Percentiles rank a stretch among this genome's conserved stretches.
Evolutionary conservation across 2,113 vertebrate genomes (phyloP).

Genomic region (Columbina picui): DNA sequence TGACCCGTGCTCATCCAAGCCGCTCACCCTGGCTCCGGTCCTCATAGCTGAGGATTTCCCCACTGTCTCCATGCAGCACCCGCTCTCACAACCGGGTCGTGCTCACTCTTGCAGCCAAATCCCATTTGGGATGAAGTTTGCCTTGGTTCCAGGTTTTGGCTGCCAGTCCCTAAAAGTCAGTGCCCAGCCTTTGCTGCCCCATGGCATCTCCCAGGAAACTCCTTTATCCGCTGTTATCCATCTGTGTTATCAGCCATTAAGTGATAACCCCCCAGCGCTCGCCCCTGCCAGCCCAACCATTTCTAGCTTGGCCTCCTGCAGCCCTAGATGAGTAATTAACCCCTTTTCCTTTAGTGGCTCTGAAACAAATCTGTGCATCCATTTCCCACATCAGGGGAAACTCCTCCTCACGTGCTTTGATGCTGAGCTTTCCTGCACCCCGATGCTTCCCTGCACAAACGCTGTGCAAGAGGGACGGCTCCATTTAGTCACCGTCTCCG

Average conservation of each 20-base stretch:
- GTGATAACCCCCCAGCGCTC: neutral
- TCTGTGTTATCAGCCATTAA: fast-evolving
- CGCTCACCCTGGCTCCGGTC: neutral
- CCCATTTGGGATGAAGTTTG: neutral
- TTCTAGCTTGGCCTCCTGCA: neutral
- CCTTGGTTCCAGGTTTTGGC: neutral
- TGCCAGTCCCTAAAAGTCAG: neutral
- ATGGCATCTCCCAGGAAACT: neutral
- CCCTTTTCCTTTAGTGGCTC: neutral
- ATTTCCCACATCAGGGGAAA: fast-evolving
- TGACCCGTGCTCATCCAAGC: fast-evolving
- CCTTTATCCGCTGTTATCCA: neutral
- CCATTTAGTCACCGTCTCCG: neutral
- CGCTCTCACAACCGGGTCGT: fast-evolving
- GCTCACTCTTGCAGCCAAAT: neutral
- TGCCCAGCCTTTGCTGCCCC: neutral
- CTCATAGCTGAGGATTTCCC: too few species aligned
- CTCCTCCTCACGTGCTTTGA: neutral
- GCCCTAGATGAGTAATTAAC: neutral
- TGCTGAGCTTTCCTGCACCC: neutral
- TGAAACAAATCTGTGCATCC: fast-evolving
- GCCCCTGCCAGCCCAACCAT: fast-evolving
- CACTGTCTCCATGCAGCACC: neutral
- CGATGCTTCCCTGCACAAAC: neutral
- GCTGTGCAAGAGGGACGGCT: neutral